Conservation (phyloP, 2,113 vertebrate genomes). For the Bos javanicus region DNA sequence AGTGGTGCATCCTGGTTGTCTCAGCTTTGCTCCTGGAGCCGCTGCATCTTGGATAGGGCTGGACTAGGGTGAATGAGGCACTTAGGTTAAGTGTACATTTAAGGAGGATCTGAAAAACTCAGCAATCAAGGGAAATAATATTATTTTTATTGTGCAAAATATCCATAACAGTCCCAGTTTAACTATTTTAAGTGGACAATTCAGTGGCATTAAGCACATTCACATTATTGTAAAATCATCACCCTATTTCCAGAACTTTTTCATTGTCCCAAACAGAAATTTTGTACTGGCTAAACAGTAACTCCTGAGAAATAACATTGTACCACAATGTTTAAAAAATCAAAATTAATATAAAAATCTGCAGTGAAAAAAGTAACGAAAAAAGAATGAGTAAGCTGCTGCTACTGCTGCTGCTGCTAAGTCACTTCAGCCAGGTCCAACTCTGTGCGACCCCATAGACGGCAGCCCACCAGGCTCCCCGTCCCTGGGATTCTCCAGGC, state of each 20-base stretch:
- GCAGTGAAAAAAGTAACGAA: neutral
- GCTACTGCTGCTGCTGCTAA: too few relatives aligned
- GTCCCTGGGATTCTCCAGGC: too few relatives aligned
- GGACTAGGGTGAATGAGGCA: fast-evolving
- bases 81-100: neutral
- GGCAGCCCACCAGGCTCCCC: too few relatives aligned
- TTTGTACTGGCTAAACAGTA: neutral
- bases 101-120: neutral
- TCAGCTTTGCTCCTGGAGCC: neutral
- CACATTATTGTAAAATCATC: neutral
- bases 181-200: neutral
- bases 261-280: neutral
- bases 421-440: too few relatives aligned
- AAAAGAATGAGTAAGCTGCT: neutral
- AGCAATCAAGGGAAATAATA: neutral
- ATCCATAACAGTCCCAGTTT: fast-evolving
- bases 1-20: neutral
- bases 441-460: too few relatives aligned
- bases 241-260: neutral
- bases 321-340: neutral
- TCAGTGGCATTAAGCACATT: neutral
- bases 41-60: too few relatives aligned
- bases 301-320: neutral
- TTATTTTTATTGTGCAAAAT: neutral
- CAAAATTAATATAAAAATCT: neutral